Conservation (phyloP, 2,797 vertebrate genomes). For the Trichosurus vulpecula region DNA sequence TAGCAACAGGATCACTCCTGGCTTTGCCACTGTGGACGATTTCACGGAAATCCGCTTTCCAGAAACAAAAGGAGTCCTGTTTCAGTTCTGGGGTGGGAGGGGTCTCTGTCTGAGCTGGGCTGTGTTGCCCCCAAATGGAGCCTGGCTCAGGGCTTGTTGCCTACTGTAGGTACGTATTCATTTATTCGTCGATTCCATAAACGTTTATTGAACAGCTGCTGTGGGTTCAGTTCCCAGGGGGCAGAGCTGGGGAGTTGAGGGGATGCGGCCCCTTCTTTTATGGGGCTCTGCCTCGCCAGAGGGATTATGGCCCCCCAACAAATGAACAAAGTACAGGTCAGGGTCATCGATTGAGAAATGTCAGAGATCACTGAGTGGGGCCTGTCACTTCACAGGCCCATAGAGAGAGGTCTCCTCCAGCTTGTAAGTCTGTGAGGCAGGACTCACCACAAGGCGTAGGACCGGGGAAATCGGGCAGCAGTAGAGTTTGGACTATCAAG, state of each 20-base stretch:
- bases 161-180: background rate
- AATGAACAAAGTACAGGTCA: background rate
- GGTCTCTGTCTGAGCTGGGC: background rate
- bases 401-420: background rate
- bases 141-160: background rate
- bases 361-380: background rate
- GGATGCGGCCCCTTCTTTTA: background rate
- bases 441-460: background rate
- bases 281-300: background rate
- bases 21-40: background rate
- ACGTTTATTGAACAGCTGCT: background rate
- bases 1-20: background rate
- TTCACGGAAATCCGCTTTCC: background rate
- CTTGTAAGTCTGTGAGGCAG: background rate
- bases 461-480: background rate
- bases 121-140: background rate
- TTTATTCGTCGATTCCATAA: background rate
- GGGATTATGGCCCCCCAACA: background rate
- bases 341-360: background rate
- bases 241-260: background rate
- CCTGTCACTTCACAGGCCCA: background rate
- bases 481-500: background rate
- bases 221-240: background rate
- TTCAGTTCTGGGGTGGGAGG: background rate
- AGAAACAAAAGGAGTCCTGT: background rate